phyloP scores from a whole-genome alignment of 2,888 invertebrate genomes.

The Physocephala rufipes region DNA sequence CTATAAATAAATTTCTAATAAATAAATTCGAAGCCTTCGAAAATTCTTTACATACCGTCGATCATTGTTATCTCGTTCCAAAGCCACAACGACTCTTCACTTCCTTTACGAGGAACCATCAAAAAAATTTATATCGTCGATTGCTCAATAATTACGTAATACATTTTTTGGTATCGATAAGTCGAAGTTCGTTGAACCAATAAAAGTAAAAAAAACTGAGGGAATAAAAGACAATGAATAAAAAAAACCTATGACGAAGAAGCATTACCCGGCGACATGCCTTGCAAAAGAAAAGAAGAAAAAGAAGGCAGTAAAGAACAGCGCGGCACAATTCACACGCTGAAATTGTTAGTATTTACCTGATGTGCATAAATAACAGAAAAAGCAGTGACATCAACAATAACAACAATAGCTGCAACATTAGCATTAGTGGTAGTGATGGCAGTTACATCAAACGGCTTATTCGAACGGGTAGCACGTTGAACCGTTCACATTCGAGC shows the following conservation, averaged over 20 bases:
- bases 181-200: conserved; percentile 9
- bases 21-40: too few species aligned
- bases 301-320: too few species aligned
- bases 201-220: neutral
- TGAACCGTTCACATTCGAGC: neutral
- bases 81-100: too few species aligned
- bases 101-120: neutral
- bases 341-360: conserved; percentile 6
- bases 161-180: neutral
- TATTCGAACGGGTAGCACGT: neutral
- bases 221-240: neutral
- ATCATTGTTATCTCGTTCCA: too few species aligned
- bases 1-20: too few species aligned
- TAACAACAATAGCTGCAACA: neutral
- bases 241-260: neutral
- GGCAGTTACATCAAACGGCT: neutral
- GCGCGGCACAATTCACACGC: conserved; percentile 12
- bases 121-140: neutral
- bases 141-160: conserved; percentile 3
- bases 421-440: neutral
- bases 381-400: neutral
- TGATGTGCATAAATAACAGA: conserved; percentile 18
- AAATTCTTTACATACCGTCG: too few species aligned
- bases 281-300: too few species aligned
- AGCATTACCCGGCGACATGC: neutral